Evolutionary conservation across 2,113 vertebrate species (phyloP).

Genomic region (Zosterops lateralis): DNA sequence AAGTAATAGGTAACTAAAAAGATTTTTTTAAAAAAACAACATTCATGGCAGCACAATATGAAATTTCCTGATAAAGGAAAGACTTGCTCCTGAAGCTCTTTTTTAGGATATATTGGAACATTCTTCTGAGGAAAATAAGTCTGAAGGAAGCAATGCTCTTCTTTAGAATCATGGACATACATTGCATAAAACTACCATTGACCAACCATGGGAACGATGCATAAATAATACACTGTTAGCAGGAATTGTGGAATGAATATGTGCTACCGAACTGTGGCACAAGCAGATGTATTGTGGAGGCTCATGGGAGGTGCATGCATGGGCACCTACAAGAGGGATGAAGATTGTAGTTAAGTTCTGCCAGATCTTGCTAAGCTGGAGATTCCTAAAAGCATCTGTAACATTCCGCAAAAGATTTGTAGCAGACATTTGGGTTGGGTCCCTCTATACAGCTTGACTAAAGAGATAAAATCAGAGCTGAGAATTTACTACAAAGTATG

Average conservation of each 20-base stretch:
- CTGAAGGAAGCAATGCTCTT: background rate
- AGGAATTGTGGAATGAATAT: background rate
- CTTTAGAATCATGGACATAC: background rate
- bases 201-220: background rate
- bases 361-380: background rate
- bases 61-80: constrained; percentile 5
- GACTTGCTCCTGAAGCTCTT: background rate
- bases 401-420: background rate
- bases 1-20: background rate
- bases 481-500: background rate
- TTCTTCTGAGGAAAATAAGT: background rate
- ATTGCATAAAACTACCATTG: background rate
- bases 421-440: background rate
- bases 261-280: background rate
- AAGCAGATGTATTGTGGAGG: background rate
- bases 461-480: background rate
- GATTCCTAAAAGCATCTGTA: background rate
- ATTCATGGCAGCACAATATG: background rate
- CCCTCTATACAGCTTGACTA: background rate
- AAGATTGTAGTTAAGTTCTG: background rate
- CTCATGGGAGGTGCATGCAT: accelerated
- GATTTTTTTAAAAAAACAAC: background rate
- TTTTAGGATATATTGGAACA: background rate
- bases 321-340: background rate
- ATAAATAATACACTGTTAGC: background rate